Evolutionary conservation across 2,888 invertebrate genomes (phyloP), one percentile per base, ranked within the genome.

Genomic region (Cryptocheilus praepositus): DNA sequence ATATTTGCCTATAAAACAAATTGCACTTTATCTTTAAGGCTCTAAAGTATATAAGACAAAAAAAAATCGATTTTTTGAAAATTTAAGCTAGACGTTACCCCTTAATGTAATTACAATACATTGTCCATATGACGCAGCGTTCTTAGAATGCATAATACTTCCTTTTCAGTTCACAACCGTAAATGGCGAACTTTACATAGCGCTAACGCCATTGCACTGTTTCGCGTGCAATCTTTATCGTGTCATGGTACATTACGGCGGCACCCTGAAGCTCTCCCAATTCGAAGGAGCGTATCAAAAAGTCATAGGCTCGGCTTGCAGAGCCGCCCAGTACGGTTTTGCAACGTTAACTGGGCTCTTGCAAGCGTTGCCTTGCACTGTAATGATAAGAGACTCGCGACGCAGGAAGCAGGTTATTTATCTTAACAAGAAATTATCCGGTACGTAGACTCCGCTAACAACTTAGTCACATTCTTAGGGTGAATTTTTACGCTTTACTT

Each of bases 221-320:
- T 91, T 92, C 72, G 91, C 91, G 1, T 89, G 91, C 49, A 90
- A 92, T 76, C 85, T 92, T 21, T 89, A 91, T 68, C 85, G 89
- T 8, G 86, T 93, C 15, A 85, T 93, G 75, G 88, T 90, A 74
- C 88, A 89, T 62, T 85, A 88, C 59, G 89, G 89, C 21, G 91
- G 91, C 1, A 88, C 88, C 53, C 74, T 92, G 56, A 84, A 85
- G 5, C 74, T 90, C 5, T 81, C 86, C 0, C 88, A 86, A 56
- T 89, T 91, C 61, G 90, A 90, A 61, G 76, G 81, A 8, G 86
- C 87, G 1, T 91, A 89, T 65, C 71, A 87, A n/a, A 84, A 85
- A 25, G 79, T 87, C 45, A 89, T 83, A 60, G 90, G 91, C 3
- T 86, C 89, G 19, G 83, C 90, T 28, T 89, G 91, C 44, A 90